Evolutionary conservation across 2,113 vertebrate species (phyloP).

Genomic region (Saguinus imperator): DNA sequence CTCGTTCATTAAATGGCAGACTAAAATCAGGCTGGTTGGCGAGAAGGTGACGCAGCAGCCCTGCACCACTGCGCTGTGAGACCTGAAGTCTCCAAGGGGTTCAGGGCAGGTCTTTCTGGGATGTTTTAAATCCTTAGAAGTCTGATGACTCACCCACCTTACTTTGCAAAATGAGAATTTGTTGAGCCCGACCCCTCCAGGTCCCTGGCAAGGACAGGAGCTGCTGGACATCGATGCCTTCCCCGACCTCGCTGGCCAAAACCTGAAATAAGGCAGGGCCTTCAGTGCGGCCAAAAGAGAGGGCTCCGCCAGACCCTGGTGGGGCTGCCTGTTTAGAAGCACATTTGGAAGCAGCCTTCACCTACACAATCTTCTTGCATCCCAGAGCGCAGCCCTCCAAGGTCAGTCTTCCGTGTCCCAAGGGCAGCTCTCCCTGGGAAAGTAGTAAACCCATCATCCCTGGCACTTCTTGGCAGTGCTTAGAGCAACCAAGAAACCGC

Average conservation of each 20-base stretch:
- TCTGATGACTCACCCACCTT: slow-evolving; percentile 84
- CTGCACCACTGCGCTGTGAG: fast-evolving
- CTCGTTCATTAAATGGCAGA: background rate
- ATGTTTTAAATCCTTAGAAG: background rate
- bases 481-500: background rate
- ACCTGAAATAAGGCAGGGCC: slow-evolving; percentile 82
- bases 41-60: background rate
- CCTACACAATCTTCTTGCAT: fast-evolving
- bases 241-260: slow-evolving; percentile 92
- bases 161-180: slow-evolving; percentile 92
- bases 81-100: background rate
- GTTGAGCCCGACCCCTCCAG: slow-evolving; percentile 95
- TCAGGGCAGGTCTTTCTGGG: background rate
- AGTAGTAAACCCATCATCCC: background rate
- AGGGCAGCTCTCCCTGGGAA: background rate
- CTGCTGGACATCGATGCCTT: slow-evolving; percentile 90
- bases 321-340: background rate
- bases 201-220: slow-evolving; percentile 86
- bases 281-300: background rate
- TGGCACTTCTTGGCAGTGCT: background rate
- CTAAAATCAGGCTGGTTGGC: background rate
- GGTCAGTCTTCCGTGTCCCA: fast-evolving
- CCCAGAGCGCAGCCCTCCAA: background rate
- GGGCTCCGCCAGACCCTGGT: background rate
- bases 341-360: too few relatives aligned